Evolutionary conservation across 2,113 vertebrate species (phyloP).

Genomic region (Pseudolaguvia tuberculata): DNA sequence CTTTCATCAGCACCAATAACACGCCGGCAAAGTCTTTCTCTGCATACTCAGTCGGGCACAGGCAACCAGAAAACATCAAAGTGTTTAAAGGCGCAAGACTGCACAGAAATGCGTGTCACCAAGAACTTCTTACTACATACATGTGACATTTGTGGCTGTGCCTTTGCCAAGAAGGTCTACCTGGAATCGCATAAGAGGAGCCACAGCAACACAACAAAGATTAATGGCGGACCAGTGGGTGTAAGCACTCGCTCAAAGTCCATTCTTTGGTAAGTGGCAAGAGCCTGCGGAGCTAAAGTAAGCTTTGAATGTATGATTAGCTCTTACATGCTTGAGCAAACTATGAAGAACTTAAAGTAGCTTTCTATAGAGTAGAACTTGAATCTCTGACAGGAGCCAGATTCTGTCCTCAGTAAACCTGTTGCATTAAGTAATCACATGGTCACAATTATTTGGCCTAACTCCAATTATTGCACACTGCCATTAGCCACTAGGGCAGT

Average conservation of each 20-base stretch:
- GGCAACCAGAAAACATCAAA: constrained; percentile 57
- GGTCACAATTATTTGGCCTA: too few relatives aligned
- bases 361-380: not conserved
- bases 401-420: too few relatives aligned
- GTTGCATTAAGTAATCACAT: too few relatives aligned
- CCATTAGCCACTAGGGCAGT: too few relatives aligned
- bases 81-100: constrained; percentile 70
- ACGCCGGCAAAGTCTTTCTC: constrained; percentile 78
- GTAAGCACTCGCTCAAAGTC: constrained; percentile 84
- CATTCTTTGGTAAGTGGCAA: constrained; percentile 72
- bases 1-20: constrained; percentile 60
- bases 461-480: too few relatives aligned
- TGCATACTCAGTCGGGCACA: not conserved
- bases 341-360: not conserved
- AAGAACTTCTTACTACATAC: constrained; percentile 83
- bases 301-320: not conserved
- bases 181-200: constrained; percentile 83
- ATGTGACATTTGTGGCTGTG: constrained; percentile 82
- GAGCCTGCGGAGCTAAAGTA: not conserved
- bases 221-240: constrained; percentile 75
- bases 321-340: not conserved
- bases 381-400: constrained; percentile 1
- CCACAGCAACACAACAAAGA: constrained; percentile 60
- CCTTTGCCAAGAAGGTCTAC: constrained; percentile 85
- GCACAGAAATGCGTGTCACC: constrained; percentile 81